phyloP scores from a whole-genome alignment of 2,888 invertebrate genomes.

The Hypselothyrea guttata region DNA sequence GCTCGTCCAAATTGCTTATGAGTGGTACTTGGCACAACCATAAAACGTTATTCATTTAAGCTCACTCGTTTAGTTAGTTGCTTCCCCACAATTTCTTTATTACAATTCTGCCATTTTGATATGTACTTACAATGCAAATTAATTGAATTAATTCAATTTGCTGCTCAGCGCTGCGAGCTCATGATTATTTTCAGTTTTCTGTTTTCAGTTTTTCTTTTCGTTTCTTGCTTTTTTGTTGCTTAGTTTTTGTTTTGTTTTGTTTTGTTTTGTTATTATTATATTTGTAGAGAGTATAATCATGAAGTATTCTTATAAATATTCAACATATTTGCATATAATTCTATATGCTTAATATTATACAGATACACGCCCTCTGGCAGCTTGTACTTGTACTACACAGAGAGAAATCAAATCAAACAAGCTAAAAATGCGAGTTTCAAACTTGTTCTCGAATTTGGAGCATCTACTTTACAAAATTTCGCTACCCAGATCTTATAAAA shows the following conservation, averaged over 20 bases:
- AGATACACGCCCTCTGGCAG: constrained; percentile 2
- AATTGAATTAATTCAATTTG: constrained; percentile 80
- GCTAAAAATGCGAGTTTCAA: too few relatives aligned
- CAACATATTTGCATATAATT: constrained; percentile 24
- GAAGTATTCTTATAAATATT: constrained; percentile 26
- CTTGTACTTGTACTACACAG: too few relatives aligned
- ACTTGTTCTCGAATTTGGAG: too few relatives aligned
- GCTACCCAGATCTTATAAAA: too few relatives aligned
- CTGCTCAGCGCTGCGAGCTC: constrained; percentile 33
- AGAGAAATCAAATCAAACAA: too few relatives aligned
- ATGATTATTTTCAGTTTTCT: constrained; percentile 1
- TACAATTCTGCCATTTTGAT: constrained; percentile 67
- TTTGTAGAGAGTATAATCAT: constrained; percentile 13
- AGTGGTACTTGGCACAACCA: constrained; percentile 65
- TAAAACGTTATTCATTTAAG: constrained; percentile 65
- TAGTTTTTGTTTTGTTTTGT: constrained; percentile 6
- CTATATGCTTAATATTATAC: constrained; percentile 4
- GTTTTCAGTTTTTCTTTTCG: constrained; percentile 13
- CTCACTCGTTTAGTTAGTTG: constrained; percentile 62
- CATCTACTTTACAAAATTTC: too few relatives aligned
- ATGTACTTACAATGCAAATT: constrained; percentile 78
- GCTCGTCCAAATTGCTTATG: constrained; percentile 54
- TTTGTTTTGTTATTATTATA: constrained; percentile 1
- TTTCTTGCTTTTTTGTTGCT: too few relatives aligned
- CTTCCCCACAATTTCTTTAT: constrained; percentile 64